Evolutionary conservation across 2,888 invertebrate species (phyloP), one percentile per base, ranked within the genome.

Genomic region (Mythimna ferrago): DNA sequence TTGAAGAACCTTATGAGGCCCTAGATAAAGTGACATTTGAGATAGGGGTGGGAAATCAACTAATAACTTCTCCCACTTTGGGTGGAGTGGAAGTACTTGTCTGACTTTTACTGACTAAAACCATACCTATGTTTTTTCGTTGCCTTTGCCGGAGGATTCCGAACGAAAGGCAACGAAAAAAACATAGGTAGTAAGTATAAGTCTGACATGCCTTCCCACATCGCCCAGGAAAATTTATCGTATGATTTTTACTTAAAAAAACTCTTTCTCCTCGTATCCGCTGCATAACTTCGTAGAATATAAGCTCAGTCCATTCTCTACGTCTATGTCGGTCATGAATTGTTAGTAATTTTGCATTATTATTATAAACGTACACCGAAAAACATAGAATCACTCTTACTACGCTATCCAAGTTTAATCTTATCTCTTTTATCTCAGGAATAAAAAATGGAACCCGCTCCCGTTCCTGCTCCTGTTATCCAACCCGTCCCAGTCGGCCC

Each of bases 401-500:
- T 38, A 60, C 1, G 0, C 19, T 21, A 19, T 35, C 19, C 9
- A 32, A 35, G 58, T 58, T 58, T 38, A 38, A 38, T 60, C 16
- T 4, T 19, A 56, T 16, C 21, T 26, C 6, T 38, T 16, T 26
- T 71, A 11, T 71, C 58, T 32, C 38, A 71, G 71, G 21, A 56
- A 57, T 26, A n/a, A 57, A 38, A 53, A 16, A 71, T 72, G 57
- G 6, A 57, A 16, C 10, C 14, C 19, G 53, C 35, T 21, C 9
- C 56, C 1, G 48, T 19, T 10, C 21, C 16, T n/a, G 11, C 7
- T n/a, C 51, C 35, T 9, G 19, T 65, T 6, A n/a, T 19, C 2
- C 6, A 48, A 1, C 71, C 72, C 2, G 6, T 71, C 6, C 71
- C 72, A n/a, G 71, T 71, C 4, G 72, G 71, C n/a, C 71, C 71